These are phyloP conservation scores for Cephus pulcher DNA, from an alignment of 2,888 invertebrate genomes.

Conservation along the genomic window DNA sequence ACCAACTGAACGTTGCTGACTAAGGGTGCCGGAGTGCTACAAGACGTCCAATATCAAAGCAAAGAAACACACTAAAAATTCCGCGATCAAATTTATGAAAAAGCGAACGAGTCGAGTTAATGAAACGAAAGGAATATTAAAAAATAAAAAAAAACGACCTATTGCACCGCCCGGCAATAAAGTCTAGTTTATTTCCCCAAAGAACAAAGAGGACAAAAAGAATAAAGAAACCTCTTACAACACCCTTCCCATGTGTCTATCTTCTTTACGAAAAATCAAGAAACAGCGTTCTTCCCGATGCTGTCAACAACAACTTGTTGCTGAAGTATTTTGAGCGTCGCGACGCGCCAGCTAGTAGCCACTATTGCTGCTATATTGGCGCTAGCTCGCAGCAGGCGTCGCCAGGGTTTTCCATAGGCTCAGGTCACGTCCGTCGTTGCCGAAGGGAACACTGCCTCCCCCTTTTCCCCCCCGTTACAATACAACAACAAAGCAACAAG, in stretches of 20 bases:
- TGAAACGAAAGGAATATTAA: neutral
- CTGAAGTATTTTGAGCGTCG: constrained; percentile 4
- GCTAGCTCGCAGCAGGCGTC: neutral
- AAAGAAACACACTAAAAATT: neutral
- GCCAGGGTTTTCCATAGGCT: neutral
- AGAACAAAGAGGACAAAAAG: too few relatives aligned
- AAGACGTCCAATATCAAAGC: neutral
- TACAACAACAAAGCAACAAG: neutral
- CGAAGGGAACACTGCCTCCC: neutral
- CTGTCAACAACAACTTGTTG: constrained; percentile 9
- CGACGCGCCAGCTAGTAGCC: neutral
- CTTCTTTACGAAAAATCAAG: neutral
- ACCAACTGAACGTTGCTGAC: neutral
- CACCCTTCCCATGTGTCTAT: neutral
- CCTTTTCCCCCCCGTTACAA: too few relatives aligned
- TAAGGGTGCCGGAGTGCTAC: neutral
- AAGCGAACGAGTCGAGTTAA: neutral
- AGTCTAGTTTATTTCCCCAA: neutral
- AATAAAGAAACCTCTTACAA: neutral
- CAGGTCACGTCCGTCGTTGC: neutral
- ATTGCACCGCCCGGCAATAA: neutral
- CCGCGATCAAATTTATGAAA: neutral
- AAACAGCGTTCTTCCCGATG: neutral
- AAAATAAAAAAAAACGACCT: neutral
- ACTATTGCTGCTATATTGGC: neutral